phyloP scores from a whole-genome alignment of 2,113 vertebrate genomes.

The Aphelocoma coerulescens region DNA sequence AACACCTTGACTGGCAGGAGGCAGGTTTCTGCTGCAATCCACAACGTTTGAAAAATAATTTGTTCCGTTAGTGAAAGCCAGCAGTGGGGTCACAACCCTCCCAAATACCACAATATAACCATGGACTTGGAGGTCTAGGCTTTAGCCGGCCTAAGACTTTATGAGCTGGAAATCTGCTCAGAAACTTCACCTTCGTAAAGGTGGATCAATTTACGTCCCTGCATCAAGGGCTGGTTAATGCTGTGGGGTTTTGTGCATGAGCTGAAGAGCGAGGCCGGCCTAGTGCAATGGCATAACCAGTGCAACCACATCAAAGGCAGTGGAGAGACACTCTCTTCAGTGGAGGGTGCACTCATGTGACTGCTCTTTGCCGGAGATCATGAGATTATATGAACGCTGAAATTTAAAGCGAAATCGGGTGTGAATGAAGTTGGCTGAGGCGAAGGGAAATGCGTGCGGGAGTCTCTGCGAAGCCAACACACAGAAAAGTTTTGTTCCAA shows the following conservation, averaged over 20 bases:
- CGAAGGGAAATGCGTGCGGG: rapidly evolving
- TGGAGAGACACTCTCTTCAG: not conserved
- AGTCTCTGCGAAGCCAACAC: not conserved
- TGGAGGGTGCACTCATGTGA: not conserved
- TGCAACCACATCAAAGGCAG: slow-evolving; percentile 9
- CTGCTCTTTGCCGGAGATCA: not conserved
- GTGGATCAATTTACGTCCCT: rapidly evolving
- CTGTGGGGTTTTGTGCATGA: not conserved
- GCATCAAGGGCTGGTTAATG: not conserved
- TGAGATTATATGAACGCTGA: not conserved
- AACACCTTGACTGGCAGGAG: not conserved
- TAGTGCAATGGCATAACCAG: not conserved
- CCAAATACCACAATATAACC: not conserved
- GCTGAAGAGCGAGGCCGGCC: not conserved
- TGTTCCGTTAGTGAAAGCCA: not conserved
- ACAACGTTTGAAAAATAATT: not conserved
- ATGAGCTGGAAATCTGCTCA: not conserved
- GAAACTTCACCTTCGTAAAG: not conserved
- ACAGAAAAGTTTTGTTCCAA: not conserved
- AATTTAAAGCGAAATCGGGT: not conserved
- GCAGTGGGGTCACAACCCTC: not conserved
- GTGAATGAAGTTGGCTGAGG: not conserved
- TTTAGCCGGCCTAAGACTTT: not conserved
- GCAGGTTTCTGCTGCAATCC: not conserved
- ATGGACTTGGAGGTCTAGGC: not conserved